Evolutionary conservation across 2,888 invertebrate genomes (phyloP).

Genomic region (Linnaemya tessellans): DNA sequence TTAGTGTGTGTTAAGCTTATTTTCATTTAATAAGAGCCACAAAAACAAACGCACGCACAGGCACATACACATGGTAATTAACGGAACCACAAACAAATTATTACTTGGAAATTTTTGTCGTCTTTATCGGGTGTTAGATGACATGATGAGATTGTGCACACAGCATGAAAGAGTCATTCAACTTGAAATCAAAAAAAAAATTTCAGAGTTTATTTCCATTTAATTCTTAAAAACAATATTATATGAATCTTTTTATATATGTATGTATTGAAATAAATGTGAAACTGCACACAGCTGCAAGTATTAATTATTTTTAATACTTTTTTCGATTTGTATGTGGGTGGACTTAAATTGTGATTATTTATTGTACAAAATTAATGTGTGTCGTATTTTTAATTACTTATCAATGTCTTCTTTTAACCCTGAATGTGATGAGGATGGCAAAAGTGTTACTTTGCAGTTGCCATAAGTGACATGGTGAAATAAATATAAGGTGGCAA

Average conservation of each 20-base stretch:
- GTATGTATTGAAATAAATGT: background rate
- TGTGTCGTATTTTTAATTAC: constrained; percentile 7
- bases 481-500: too few relatives aligned
- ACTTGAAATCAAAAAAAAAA: constrained; percentile 37
- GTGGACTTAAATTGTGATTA: constrained; percentile 50
- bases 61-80: constrained; percentile 50
- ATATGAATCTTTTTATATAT: background rate
- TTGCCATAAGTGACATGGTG: too few relatives aligned
- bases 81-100: constrained; percentile 32
- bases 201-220: background rate
- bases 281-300: constrained; percentile 18
- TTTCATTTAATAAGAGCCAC: too few relatives aligned
- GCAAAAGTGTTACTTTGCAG: background rate
- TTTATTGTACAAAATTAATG: constrained; percentile 18
- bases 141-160: constrained; percentile 40
- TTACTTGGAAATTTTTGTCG: constrained; percentile 20
- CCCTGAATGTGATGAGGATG: background rate
- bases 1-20: too few relatives aligned
- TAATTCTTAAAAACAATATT: background rate
- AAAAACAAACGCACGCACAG: background rate
- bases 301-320: constrained; percentile 24
- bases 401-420: constrained; percentile 2
- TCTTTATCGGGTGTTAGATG: constrained; percentile 51
- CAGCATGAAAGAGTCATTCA: constrained; percentile 57
- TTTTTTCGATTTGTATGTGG: constrained; percentile 24